Base-by-base conservation (phyloP, 2,113 vertebrate species). In the Oreotragus oreotragus region DNA sequence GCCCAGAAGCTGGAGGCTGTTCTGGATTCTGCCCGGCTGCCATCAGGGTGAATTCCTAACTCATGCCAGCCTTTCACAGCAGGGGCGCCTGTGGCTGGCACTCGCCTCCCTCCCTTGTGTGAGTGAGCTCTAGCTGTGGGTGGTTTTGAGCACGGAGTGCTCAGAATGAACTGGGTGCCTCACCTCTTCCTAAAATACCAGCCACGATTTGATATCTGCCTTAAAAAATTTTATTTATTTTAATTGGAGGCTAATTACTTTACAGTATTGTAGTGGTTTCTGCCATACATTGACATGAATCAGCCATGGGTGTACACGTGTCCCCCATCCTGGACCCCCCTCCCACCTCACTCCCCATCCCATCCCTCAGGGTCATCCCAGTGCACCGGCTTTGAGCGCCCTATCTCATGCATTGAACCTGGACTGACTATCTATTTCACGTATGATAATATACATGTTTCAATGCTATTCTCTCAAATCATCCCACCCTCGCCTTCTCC, bases 31-130 rank as follows among this genome's bases (percentile, higher is more conserved):
- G 11, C 3, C 1, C 57, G n/a, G 19, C 16, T 10, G 36, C 16
- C 16, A 19, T 33, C 16, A 33, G 0, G 17, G 45, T 0, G 8
- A 36, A 19, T 49, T 47, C 1, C 1, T 5, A 53, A 11, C 25
- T 45, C 25, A 23, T 16, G 6, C 23, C 13, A n/a, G 51, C 43
- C 49, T 45, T 55, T 33, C 43, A 14, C 3, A 2, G 16, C 36
- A 39, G n/a, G 6, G 11, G 9, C 2, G 6, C 10, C 43, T 0
- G 1, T 30, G 51, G 9, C 4, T 28, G 73, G 91, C 66, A 49
- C 39, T 14, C 5, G 4, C 47, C 21, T 33, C 57, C 45, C 23
- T 28, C 13, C 14, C 25, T 47, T 28, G 39, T 19, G n/a, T 45
- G 51, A 25, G 14, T 57, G 16, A 51, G 16, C 15, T 49, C 51